Evolutionary conservation across 2,797 vertebrate genomes (phyloP).

Genomic region (Melanotaenia nigrans): DNA sequence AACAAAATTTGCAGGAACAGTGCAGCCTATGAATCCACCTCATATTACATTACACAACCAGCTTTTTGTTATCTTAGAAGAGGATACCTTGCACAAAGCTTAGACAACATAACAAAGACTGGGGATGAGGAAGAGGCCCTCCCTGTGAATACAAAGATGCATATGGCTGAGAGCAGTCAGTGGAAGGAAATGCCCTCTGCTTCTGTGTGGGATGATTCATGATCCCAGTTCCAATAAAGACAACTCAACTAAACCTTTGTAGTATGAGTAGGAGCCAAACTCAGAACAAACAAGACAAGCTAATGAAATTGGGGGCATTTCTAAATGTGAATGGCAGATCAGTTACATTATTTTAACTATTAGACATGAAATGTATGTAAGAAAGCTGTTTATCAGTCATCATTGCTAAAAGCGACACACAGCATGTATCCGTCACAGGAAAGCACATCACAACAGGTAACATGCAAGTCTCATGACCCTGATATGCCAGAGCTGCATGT

Average conservation of each 20-base stretch:
- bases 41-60: conserved; percentile 1
- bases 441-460: not conserved
- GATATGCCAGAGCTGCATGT: not conserved
- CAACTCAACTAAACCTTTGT: conserved; percentile 8
- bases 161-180: conserved; percentile 39
- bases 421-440: not conserved
- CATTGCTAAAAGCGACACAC: not conserved
- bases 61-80: conserved; percentile 29
- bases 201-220: conserved; percentile 50
- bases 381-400: not conserved
- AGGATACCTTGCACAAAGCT: conserved; percentile 45
- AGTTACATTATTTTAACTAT: not conserved
- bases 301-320: not conserved
- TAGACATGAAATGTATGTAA: not conserved
- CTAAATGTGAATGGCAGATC: not conserved
- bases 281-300: not conserved
- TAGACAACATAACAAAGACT: conserved; percentile 63
- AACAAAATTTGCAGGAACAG: not conserved
- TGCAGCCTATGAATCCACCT: conserved; percentile 14
- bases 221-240: conserved; percentile 7
- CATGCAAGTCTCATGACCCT: conserved; percentile 15
- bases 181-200: conserved; percentile 67
- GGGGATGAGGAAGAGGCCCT: conserved; percentile 71
- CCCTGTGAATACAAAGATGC: conserved; percentile 66
- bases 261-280: too few relatives aligned